phyloP scores from a whole-genome alignment of 2,113 vertebrate species.

The Panthera uncia region DNA sequence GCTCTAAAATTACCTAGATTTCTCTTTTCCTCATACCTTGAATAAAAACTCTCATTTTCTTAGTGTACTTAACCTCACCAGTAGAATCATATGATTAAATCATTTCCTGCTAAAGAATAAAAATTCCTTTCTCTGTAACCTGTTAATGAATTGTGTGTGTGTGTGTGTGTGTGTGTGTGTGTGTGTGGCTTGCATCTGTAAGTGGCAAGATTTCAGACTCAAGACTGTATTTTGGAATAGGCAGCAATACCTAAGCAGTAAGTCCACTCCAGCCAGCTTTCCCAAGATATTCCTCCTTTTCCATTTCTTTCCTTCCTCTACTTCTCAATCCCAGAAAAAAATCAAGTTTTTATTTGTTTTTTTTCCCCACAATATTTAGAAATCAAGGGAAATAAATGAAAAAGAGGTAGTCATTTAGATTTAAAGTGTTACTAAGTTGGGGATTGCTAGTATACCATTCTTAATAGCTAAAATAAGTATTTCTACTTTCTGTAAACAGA shows the following conservation, averaged over 20 bases:
- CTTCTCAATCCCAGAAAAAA: conserved; percentile 21
- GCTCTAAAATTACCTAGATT: not conserved
- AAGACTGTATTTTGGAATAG: not conserved
- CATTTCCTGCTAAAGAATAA: not conserved
- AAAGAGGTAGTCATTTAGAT: not conserved
- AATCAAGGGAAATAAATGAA: not conserved
- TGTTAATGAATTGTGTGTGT: not conserved
- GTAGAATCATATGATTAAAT: not conserved
- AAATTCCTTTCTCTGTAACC: not conserved
- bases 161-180: not conserved
- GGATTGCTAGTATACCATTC: not conserved
- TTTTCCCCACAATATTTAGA: conserved; percentile 24
- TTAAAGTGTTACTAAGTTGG: not conserved
- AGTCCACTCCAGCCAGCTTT: not conserved
- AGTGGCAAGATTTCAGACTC: not conserved
- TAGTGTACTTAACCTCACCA: not conserved
- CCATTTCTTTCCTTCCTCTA: not conserved
- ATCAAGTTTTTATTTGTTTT: not conserved
- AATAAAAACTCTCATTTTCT: not conserved
- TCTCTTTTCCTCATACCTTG: not conserved
- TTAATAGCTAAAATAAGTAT: not conserved
- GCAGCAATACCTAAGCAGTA: not conserved
- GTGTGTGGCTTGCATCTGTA: not conserved
- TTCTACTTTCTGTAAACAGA: conserved; percentile 12
- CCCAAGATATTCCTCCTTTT: not conserved